A percentile compares a stretch with the other conserved stretches of the same genome.
Evolutionary conservation across 2,888 invertebrate species (phyloP).

Genomic region (Agrochola macilenta): DNA sequence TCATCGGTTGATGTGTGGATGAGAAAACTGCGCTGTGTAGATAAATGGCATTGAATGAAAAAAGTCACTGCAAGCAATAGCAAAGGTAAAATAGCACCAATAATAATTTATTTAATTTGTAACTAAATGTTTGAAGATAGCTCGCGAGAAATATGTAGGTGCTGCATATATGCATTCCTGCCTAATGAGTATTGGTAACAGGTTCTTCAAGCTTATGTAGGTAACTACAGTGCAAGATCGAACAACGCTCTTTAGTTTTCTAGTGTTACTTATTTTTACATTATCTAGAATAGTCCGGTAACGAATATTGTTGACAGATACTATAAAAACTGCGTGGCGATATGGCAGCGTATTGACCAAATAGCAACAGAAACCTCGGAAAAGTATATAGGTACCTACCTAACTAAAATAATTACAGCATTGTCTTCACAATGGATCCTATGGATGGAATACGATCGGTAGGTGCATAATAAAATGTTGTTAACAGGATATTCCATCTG

Average conservation of each 20-base stretch:
- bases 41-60: conserved; percentile 11
- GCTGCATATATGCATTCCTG: conserved; percentile 8
- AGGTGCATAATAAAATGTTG: conserved; percentile 27
- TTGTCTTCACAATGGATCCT: not conserved
- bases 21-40: conserved; percentile 17
- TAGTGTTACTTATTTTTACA: not conserved
- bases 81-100: conserved; percentile 41
- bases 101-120: not conserved
- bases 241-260: not conserved
- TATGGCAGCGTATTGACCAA: conserved; percentile 1
- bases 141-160: not conserved
- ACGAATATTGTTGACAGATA: conserved; percentile 53
- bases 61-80: conserved; percentile 18
- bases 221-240: conserved; percentile 5
- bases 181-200: conserved; percentile 31
- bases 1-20: conserved; percentile 8
- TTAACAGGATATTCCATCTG: conserved; percentile 18
- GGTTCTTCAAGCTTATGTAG: conserved; percentile 3
- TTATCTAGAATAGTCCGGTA: conserved; percentile 35
- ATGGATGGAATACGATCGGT: conserved; percentile 13
- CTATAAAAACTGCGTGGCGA: not conserved
- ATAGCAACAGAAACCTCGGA: not conserved
- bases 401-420: not conserved
- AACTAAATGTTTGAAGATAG: conserved; percentile 12
- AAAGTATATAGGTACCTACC: not conserved